Percentiles rank a stretch among this genome's conserved stretches.
Evolutionary conservation across 2,113 vertebrate genomes (phyloP).

Genomic region (Cephalopterus ornatus): DNA sequence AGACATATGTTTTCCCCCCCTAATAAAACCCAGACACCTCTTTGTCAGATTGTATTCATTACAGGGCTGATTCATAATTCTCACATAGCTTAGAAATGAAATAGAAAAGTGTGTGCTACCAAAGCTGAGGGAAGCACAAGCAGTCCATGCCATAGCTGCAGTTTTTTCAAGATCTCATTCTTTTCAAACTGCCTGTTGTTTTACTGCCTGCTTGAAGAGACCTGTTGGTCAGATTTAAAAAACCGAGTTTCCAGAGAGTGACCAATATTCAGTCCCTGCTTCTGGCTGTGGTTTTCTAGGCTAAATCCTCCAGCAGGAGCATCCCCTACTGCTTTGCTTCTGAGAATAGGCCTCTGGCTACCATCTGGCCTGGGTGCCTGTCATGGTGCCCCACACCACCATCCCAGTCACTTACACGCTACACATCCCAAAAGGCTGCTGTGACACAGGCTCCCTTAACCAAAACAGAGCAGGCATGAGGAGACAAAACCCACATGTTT

Average conservation of each 20-base stretch:
- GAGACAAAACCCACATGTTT: background rate
- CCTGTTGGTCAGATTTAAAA: background rate
- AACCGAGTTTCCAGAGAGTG: background rate
- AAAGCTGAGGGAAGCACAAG: background rate
- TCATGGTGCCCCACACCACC: fast-evolving
- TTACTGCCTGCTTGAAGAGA: background rate
- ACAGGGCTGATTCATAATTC: slow-evolving; percentile 1
- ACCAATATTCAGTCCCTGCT: background rate
- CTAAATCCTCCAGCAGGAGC: background rate
- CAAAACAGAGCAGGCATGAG: background rate
- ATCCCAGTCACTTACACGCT: background rate
- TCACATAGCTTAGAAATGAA: background rate
- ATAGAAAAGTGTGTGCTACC: background rate
- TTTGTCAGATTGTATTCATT: background rate
- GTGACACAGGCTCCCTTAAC: background rate
- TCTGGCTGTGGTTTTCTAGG: background rate
- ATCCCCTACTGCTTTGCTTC: background rate
- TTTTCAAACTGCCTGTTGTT: background rate
- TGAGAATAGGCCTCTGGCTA: background rate
- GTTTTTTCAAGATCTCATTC: background rate
- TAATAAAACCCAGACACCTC: background rate
- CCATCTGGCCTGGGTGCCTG: background rate
- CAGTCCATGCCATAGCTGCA: background rate
- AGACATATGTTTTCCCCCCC: background rate
- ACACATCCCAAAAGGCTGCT: background rate